Conservation (phyloP, 2,888 invertebrate genomes). For the Orthonychiurus folsomi region DNA sequence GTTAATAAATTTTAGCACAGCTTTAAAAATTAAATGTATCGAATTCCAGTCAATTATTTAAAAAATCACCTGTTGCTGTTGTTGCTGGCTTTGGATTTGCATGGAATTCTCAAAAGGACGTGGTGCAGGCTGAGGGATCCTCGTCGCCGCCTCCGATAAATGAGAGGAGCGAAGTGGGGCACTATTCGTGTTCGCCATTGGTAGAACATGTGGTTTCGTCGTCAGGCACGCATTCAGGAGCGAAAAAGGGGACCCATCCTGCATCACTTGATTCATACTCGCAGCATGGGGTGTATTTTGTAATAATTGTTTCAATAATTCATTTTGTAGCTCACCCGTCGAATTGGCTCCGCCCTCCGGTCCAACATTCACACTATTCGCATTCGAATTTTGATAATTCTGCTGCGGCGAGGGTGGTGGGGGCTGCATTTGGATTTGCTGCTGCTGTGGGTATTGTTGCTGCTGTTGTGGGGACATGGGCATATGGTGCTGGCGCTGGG, state of each 20-base stretch:
- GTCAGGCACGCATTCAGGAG: conserved; percentile 31
- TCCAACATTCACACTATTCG: background rate
- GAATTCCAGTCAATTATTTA: too few relatives aligned
- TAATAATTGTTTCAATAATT: conserved; percentile 55
- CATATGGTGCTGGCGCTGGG: background rate
- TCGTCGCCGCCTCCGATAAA: conserved; percentile 37
- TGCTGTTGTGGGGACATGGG: too few relatives aligned
- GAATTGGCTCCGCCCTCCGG: background rate
- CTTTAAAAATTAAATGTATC: too few relatives aligned
- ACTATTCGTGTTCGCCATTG: conserved; percentile 12
- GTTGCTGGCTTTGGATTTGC: background rate
- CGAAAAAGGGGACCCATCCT: conserved; percentile 33
- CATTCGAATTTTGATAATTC: background rate
- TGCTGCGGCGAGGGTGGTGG: too few relatives aligned
- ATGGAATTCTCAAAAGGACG: background rate
- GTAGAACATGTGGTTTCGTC: conserved; percentile 12
- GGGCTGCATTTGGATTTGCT: too few relatives aligned
- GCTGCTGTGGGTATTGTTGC: background rate
- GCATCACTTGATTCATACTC: conserved; percentile 34
- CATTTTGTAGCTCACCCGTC: conserved; percentile 68
- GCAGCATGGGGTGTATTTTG: conserved; percentile 69
- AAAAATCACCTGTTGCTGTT: background rate
- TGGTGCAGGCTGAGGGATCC: conserved; percentile 37
- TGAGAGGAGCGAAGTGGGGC: too few relatives aligned
- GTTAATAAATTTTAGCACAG: too few relatives aligned